Evolutionary conservation across 1,140 invertebrate genomes (phyloP).

Genomic region (Aphis craccivora): DNA sequence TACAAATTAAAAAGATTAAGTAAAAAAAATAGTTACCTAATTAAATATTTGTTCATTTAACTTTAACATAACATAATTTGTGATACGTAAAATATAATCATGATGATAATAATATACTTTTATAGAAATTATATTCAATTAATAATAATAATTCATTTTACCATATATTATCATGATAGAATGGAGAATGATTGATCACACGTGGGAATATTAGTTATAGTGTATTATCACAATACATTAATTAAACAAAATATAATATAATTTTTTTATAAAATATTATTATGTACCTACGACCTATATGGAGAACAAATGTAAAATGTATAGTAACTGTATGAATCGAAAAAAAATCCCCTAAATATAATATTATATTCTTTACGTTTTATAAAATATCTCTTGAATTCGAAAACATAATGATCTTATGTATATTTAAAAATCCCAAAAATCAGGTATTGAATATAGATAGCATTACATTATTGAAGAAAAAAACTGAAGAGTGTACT

Average conservation of each 20-base stretch:
- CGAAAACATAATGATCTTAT: not conserved
- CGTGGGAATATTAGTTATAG: not conserved
- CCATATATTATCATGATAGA: not conserved
- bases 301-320: not conserved
- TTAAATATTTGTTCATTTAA: not conserved
- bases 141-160: not conserved
- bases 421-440: not conserved
- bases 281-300: not conserved
- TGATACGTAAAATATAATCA: not conserved
- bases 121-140: not conserved
- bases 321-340: not conserved
- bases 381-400: not conserved
- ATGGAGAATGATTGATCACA: not conserved
- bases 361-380: not conserved
- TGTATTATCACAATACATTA: not conserved
- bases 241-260: not conserved
- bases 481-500: not conserved
- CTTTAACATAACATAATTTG: not conserved
- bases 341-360: not conserved
- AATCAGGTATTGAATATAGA: not conserved
- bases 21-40: not conserved
- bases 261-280: not conserved
- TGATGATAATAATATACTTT: not conserved
- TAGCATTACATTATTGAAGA: not conserved
- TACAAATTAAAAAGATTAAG: not conserved